A percentile compares a stretch with the other conserved stretches of the same genome.
phyloP scores from a whole-genome alignment of 37 sponge, comb jelly and placozoan genomes.

The Petrosia ficiformis region DNA sequence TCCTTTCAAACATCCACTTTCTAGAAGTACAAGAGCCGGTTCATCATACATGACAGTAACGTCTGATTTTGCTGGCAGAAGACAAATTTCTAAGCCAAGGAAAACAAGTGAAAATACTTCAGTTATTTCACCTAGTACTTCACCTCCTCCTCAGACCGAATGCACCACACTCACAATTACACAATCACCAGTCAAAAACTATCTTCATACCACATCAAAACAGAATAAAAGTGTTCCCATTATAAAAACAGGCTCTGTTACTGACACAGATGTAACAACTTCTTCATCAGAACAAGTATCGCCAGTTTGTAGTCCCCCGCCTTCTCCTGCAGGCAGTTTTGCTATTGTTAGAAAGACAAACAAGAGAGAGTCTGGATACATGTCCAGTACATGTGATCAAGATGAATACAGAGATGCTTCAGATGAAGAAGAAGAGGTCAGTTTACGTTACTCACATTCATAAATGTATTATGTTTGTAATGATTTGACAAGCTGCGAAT shows the following conservation, averaged over 20 bases:
- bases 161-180: neutral
- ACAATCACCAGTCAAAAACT: too few relatives aligned
- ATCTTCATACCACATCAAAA: too few relatives aligned
- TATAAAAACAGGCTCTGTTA: conserved; percentile 28
- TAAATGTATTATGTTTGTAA: too few relatives aligned
- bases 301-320: conserved; percentile 22
- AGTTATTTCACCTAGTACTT: neutral
- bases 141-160: neutral
- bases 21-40: conserved; percentile 44
- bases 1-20: conserved; percentile 1
- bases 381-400: conserved; percentile 56
- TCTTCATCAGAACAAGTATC: conserved; percentile 37
- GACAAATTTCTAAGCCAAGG: conserved; percentile 32
- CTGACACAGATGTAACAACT: conserved; percentile 32
- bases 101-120: neutral
- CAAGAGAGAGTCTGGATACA: conserved; percentile 65
- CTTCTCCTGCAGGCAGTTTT: conserved; percentile 40
- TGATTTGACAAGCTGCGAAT: too few relatives aligned
- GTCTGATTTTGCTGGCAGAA: conserved; percentile 57
- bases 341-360: neutral
- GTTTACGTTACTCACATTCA: neutral
- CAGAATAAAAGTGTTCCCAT: neutral
- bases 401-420: neutral
- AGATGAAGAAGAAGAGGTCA: conserved; percentile 1
- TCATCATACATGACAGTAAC: conserved; percentile 58